Evolutionary conservation across 2,888 invertebrate species (phyloP).

Genomic region (Gisinianus flammeolus): DNA sequence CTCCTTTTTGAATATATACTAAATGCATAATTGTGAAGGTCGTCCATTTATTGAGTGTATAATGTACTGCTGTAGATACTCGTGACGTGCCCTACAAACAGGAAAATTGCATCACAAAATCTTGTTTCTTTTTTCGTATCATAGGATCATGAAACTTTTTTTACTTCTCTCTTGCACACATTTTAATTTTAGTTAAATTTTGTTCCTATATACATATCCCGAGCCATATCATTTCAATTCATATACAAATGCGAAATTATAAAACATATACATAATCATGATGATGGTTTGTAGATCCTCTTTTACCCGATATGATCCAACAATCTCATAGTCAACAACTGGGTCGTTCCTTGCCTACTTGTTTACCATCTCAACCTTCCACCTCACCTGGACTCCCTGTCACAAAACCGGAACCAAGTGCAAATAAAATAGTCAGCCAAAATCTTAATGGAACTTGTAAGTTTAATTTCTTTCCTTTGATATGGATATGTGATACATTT

Average conservation of each 20-base stretch:
- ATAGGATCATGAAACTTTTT: not conserved
- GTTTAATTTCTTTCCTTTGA: constrained; percentile 15
- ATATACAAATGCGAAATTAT: not conserved
- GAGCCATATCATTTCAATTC: no score
- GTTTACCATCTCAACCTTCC: constrained; percentile 26
- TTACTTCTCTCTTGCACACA: not conserved
- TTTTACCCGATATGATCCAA: no score
- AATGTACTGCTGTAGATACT: no score
- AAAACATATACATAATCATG: not conserved
- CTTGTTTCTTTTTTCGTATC: not conserved
- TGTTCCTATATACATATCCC: no score
- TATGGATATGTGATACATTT: no score
- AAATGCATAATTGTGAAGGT: constrained; percentile 6
- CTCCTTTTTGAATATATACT: not conserved
- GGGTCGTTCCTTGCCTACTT: constrained; percentile 17
- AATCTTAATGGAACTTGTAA: constrained; percentile 57
- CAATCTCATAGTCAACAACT: no score
- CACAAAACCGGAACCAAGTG: constrained; percentile 14
- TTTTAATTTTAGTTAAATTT: no score
- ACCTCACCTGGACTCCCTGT: constrained; percentile 25
- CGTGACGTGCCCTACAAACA: no score
- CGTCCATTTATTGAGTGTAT: not conserved
- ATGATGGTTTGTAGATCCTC: not conserved
- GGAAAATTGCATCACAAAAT: not conserved
- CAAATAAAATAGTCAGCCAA: constrained; percentile 54